Base-by-base conservation (phyloP, 2,888 invertebrate species). In the Congeria kusceri region DNA sequence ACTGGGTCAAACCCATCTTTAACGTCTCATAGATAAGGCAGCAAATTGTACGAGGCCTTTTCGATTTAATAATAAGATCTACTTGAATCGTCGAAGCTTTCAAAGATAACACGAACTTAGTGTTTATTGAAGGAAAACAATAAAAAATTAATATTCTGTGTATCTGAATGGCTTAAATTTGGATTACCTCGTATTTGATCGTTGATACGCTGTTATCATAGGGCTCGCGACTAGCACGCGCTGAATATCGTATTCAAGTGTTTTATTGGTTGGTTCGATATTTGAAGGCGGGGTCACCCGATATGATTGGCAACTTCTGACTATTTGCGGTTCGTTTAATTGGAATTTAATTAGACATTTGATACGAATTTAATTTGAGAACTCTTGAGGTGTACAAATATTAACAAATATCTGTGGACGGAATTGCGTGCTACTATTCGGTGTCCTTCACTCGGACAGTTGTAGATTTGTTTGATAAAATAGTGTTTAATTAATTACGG, bases 161-260 rank as follows among this genome's bases (percentile, higher is more conserved):
- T 53, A 53, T 53, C 25, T 15, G 23, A 25, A 20, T 9, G 53
- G 39, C 39, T 53, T 53, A 23, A 53, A 53, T 53, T 13, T 20
- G 53, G 53, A 53, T 53, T 53, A 53, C 53, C 53, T 53, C 53
- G 20, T 18, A 23, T 20, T 23, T 53, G 53, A 53, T 53, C 20
- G 20, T 53, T 23, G 25, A 53, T 53, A 11, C 25, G 25, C n/a
- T 53, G 20, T 53, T 53, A 53, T 53, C 53, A 66, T 59, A 46
- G 44, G 71, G 66, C 75, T 66, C 80, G 78, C 76, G 81, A 44
- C 68, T 57, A 49, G 71, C 87, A 86, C 87, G 83, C 85, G 85
- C 79, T 77, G 56, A 7, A n/a, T 57, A 27, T 39, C n/a, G 25
- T 27, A 32, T 47, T 7, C 46, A 28, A 32, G 32, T 15, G 46